These are phyloP conservation scores for Diachasma alloeum DNA, from an alignment of 1,140 invertebrate species.

Conservation along the genomic window DNA sequence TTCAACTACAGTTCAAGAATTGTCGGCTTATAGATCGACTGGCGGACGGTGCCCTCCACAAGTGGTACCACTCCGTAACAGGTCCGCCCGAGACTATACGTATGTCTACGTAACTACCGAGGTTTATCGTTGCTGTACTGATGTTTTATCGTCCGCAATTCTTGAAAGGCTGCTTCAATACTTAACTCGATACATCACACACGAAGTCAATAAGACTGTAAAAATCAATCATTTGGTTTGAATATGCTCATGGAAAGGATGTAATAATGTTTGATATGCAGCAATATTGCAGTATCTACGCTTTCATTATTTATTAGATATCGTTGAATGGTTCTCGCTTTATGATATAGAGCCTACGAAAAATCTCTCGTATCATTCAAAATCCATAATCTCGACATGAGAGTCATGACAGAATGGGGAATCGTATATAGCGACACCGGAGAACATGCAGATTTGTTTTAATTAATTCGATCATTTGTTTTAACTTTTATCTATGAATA, in stretches of 20 bases:
- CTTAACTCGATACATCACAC: no score
- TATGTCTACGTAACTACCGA: no score
- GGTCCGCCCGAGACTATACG: not conserved
- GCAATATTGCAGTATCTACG: not conserved
- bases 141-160: no score
- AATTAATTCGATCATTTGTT: conserved; percentile 44
- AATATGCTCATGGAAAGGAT: not conserved
- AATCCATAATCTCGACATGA: no score
- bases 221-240: no score
- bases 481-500: not conserved
- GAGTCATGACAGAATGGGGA: not conserved
- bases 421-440: not conserved
- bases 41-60: conserved; percentile 27
- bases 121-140: no score
- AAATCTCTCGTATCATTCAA: no score
- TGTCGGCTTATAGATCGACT: conserved; percentile 31
- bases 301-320: conserved; percentile 2
- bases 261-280: not conserved
- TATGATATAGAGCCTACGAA: no score
- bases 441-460: not conserved
- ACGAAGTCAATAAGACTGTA: no score
- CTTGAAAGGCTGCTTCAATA: no score
- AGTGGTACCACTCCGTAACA: conserved; percentile 59
- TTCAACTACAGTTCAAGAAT: not conserved
- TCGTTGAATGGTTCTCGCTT: not conserved